Conservation (phyloP, 2,797 vertebrate species). For the Pelobates cultripes region DNA sequence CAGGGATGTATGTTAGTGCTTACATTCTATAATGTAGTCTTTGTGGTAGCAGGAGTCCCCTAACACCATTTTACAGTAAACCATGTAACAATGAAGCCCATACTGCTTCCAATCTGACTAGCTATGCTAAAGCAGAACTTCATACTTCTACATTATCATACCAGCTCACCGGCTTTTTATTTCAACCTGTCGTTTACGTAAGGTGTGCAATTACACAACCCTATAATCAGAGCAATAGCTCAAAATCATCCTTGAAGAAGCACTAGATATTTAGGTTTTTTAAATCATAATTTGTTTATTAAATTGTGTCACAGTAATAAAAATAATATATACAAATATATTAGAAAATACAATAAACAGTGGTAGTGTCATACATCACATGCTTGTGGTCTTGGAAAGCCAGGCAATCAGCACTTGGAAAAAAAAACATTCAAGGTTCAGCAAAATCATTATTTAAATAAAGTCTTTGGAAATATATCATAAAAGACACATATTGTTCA, state of each 20-base stretch:
- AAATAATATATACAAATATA: constrained; percentile 52
- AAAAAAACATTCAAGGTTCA: constrained; percentile 19
- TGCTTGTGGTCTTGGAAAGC: background rate
- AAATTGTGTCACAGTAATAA: constrained; percentile 45
- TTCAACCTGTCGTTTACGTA: too few species aligned
- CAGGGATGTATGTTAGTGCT: too few species aligned
- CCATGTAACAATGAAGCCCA: too few species aligned
- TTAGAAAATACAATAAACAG: constrained; percentile 48
- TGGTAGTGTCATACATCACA: constrained; percentile 11
- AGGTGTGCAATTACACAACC: too few species aligned
- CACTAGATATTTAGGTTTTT: background rate
- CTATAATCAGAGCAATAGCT: background rate
- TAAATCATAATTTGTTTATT: constrained; percentile 32
- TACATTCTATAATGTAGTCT: too few species aligned
- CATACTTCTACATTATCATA: too few species aligned
- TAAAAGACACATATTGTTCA: constrained; percentile 1
- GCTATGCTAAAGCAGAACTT: too few species aligned
- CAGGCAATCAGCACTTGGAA: constrained; percentile 23
- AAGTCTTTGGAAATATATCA: background rate
- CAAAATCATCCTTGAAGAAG: background rate
- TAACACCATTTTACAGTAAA: too few species aligned
- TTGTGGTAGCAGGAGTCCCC: too few species aligned
- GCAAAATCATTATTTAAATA: background rate
- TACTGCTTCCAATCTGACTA: too few species aligned
- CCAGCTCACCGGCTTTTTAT: too few species aligned